phyloP scores from a whole-genome alignment of 2,113 vertebrate species.

The Leuciscus idus region DNA sequence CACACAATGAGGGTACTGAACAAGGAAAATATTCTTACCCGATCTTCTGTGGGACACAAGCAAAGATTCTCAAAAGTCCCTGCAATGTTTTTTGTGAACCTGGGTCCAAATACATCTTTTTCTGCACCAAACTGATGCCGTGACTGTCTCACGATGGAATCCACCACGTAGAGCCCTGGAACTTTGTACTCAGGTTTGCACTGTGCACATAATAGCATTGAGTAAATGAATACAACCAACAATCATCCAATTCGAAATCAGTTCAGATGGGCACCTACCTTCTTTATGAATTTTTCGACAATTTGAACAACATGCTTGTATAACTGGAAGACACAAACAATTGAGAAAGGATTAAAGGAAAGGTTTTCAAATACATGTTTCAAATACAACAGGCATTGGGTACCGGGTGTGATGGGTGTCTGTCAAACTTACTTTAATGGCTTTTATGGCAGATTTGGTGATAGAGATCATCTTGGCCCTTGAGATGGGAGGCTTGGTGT shows the following conservation, averaged over 20 bases:
- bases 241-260: neutral
- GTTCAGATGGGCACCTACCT: slow-evolving; percentile 77
- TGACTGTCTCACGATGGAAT: slow-evolving; percentile 97
- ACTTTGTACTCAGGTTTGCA: slow-evolving; percentile 98
- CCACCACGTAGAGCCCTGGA: slow-evolving; percentile 95
- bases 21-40: slow-evolving; percentile 76
- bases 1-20: neutral
- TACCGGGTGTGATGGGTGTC: neutral
- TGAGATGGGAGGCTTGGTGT: slow-evolving; percentile 97
- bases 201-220: slow-evolving; percentile 64
- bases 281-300: slow-evolving; percentile 99
- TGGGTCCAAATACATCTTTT: slow-evolving; percentile 97
- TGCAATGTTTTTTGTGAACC: slow-evolving; percentile 97
- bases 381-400: neutral
- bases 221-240: neutral
- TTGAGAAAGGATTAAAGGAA: neutral
- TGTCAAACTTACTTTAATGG: slow-evolving; percentile 91
- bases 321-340: slow-evolving; percentile 78
- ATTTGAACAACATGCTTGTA: slow-evolving; percentile 99
- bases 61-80: slow-evolving; percentile 99
- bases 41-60: slow-evolving; percentile 94
- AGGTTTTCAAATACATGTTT: neutral
- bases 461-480: slow-evolving; percentile 99
- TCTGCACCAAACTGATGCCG: slow-evolving; percentile 97
- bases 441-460: slow-evolving; percentile 99